phyloP scores from a whole-genome alignment of 1,140 invertebrate species.

The Calephelis virginiensis region DNA sequence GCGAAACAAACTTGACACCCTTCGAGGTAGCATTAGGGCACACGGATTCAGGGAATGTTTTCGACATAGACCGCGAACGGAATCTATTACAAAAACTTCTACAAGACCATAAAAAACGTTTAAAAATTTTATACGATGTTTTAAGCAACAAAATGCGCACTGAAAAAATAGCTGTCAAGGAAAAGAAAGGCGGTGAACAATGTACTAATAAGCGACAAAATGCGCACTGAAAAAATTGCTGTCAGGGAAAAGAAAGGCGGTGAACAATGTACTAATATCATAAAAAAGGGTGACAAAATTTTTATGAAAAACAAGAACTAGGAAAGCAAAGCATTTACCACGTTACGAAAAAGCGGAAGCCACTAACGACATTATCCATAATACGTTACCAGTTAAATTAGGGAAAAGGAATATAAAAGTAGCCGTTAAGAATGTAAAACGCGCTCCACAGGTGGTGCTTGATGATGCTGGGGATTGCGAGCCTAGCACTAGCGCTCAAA shows the following conservation, averaged over 20 bases:
- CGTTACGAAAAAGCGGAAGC: too few species aligned
- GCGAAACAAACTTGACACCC: constrained; percentile 29
- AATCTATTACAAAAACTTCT: constrained; percentile 35
- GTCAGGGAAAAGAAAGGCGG: too few species aligned
- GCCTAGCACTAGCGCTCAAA: too few species aligned
- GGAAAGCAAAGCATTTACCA: constrained; percentile 15
- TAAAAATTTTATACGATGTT: too few species aligned
- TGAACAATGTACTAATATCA: too few species aligned
- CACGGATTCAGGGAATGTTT: constrained; percentile 29
- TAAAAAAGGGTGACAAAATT: neutral
- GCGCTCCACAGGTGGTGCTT: constrained; percentile 7
- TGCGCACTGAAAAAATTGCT: too few species aligned
- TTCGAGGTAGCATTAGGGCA: constrained; percentile 45
- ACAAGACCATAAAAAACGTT: too few species aligned
- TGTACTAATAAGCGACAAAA: neutral
- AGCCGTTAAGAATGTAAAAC: constrained; percentile 8
- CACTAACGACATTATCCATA: too few species aligned
- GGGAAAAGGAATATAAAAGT: neutral
- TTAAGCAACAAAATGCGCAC: too few species aligned
- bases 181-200: neutral
- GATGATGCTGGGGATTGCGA: too few species aligned
- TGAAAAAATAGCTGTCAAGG: neutral
- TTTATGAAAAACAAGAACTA: constrained; percentile 17
- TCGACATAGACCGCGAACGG: constrained; percentile 29
- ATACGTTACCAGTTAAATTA: too few species aligned